These are phyloP conservation scores for Subacronicta megacephala DNA, from an alignment of 2,888 invertebrate genomes.

Conservation along the genomic window DNA sequence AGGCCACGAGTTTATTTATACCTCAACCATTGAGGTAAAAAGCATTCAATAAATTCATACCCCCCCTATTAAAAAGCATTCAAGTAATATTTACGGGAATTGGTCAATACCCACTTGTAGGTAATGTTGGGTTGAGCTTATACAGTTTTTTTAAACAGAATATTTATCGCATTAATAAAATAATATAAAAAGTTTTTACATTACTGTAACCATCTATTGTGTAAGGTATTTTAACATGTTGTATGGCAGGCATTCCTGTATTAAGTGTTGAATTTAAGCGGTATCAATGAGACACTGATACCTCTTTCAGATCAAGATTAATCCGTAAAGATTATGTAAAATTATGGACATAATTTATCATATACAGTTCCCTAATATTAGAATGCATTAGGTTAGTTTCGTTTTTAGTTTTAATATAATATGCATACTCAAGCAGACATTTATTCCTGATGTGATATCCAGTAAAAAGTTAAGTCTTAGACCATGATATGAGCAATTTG, in stretches of 20 bases:
- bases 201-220: no score
- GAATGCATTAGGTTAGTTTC: slow-evolving; percentile 15
- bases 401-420: slow-evolving; percentile 4
- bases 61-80: no score
- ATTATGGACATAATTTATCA: not conserved
- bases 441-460: slow-evolving; percentile 38
- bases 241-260: slow-evolving; percentile 1
- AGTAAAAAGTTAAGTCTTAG: slow-evolving; percentile 27
- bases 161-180: no score
- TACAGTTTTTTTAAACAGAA: no score
- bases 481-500: no score
- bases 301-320: slow-evolving; percentile 4
- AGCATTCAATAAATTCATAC: no score
- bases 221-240: not conserved
- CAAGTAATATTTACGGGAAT: no score
- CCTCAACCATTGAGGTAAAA: no score
- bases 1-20: no score
- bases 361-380: slow-evolving; percentile 9
- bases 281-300: slow-evolving; percentile 8
- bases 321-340: slow-evolving; percentile 2
- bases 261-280: slow-evolving; percentile 2
- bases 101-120: no score
- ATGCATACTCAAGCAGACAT: slow-evolving; percentile 3
- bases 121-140: no score
- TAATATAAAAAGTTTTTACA: no score